phyloP scores from a whole-genome alignment of 2,888 invertebrate genomes.

The Chrysina gloriosa region DNA sequence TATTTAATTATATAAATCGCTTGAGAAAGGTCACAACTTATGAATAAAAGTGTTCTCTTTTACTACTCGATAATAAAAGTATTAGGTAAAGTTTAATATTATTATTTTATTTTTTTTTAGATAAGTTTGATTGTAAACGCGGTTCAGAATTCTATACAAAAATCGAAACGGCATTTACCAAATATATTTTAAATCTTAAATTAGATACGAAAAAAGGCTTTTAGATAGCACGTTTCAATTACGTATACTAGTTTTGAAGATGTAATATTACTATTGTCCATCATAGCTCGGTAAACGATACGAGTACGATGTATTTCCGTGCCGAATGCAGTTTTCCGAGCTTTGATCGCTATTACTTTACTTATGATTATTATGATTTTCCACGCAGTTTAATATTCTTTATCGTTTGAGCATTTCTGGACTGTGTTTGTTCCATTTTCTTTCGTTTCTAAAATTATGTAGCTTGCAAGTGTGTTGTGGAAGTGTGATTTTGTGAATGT shows the following conservation, averaged over 20 bases:
- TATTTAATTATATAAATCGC: not conserved
- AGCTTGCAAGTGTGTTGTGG: constrained; percentile 59
- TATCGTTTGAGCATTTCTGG: constrained; percentile 1
- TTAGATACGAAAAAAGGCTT: too few relatives aligned
- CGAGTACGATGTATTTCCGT: too few relatives aligned
- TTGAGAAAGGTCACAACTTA: not conserved
- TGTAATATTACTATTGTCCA: too few relatives aligned
- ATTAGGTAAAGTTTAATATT: constrained; percentile 25
- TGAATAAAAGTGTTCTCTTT: not conserved
- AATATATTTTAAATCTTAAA: too few relatives aligned
- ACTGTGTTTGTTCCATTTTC: constrained; percentile 25
- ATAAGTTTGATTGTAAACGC: constrained; percentile 16
- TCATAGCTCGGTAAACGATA: too few relatives aligned
- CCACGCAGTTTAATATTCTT: too few relatives aligned
- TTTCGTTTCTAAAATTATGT: constrained; percentile 49
- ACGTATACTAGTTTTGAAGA: too few relatives aligned
- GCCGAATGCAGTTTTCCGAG: too few relatives aligned
- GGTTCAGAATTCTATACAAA: constrained; percentile 6
- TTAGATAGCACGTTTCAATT: too few relatives aligned
- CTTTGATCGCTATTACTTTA: too few relatives aligned
- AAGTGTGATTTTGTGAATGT: constrained; percentile 57
- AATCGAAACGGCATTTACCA: not conserved
- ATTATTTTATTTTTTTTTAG: too few relatives aligned
- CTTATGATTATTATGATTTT: too few relatives aligned
- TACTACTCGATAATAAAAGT: constrained; percentile 14